Conservation (phyloP, 2,888 invertebrate species). For the Alloscopus bannaensis region DNA sequence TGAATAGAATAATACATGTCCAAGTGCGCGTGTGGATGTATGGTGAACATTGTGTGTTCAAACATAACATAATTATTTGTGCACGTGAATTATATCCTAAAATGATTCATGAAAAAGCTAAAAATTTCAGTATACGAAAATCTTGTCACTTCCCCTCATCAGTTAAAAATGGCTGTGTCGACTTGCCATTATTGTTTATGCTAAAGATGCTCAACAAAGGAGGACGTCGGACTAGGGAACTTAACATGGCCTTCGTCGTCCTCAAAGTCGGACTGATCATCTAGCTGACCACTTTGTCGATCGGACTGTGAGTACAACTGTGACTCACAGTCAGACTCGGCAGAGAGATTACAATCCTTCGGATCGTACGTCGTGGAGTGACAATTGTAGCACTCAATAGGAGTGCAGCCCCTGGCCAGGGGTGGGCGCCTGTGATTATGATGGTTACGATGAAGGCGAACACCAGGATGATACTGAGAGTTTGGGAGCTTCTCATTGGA, state of each 20-base stretch:
- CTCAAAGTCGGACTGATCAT: neutral
- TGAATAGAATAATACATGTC: too few relatives aligned
- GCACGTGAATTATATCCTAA: too few relatives aligned
- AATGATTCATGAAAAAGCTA: too few relatives aligned
- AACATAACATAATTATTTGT: too few relatives aligned
- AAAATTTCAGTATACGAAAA: too few relatives aligned
- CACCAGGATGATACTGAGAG: too few relatives aligned
- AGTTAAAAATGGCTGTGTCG: conserved; percentile 31
- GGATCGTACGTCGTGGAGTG: conserved; percentile 7
- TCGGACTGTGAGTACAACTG: conserved; percentile 27
- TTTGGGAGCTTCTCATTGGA: neutral
- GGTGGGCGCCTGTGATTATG: neutral
- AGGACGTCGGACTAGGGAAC: conserved; percentile 41
- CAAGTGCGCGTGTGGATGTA: too few relatives aligned
- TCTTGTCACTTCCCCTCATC: too few relatives aligned
- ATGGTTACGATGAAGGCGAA: conserved; percentile 9
- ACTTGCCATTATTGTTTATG: too few relatives aligned
- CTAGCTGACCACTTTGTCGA: conserved; percentile 2
- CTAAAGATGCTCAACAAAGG: conserved; percentile 42
- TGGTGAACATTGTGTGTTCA: too few relatives aligned
- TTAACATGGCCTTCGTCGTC: conserved; percentile 19
- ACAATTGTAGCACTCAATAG: conserved; percentile 27
- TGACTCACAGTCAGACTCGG: conserved; percentile 32
- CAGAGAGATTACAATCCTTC: conserved; percentile 42
- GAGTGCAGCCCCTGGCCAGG: neutral